Conservation (phyloP, 1,140 invertebrate genomes). For the Globodera ellingtonae region DNA sequence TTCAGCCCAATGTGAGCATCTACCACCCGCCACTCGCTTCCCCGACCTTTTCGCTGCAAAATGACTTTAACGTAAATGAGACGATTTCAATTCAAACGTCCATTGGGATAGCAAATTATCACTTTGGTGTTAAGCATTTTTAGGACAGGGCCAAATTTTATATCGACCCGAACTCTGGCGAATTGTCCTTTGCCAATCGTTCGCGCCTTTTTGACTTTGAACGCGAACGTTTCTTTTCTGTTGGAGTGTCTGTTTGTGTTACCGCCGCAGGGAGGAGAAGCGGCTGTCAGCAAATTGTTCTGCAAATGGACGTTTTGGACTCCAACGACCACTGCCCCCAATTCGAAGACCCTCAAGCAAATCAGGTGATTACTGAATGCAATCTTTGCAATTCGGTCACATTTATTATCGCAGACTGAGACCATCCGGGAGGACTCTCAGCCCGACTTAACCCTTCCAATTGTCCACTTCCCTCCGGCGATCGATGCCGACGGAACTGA, state of each 20-base stretch:
- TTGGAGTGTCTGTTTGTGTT: slow-evolving; percentile 21
- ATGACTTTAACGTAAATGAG: slow-evolving; percentile 13
- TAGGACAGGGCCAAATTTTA: slow-evolving; percentile 17
- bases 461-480: slow-evolving; percentile 9
- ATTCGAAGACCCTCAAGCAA: slow-evolving; percentile 3
- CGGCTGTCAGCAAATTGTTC: slow-evolving; percentile 9
- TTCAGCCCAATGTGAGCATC: background rate
- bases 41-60: background rate
- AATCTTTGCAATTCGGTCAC: background rate
- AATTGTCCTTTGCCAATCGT: slow-evolving; percentile 17
- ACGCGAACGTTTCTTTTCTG: slow-evolving; percentile 15
- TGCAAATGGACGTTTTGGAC: slow-evolving; percentile 15
- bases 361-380: background rate
- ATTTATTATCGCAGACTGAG: background rate
- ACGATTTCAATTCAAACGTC: background rate
- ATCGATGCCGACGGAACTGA: slow-evolving; percentile 17
- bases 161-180: slow-evolving; percentile 7
- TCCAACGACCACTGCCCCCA: slow-evolving; percentile 21
- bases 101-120: background rate
- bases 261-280: background rate
- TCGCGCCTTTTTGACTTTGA: slow-evolving; percentile 13
- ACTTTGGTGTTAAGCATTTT: background rate
- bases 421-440: slow-evolving; percentile 4
- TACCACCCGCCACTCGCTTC: background rate
- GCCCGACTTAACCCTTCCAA: background rate